Base-by-base conservation (phyloP, 2,888 invertebrate genomes). In the Idaea biselata region DNA sequence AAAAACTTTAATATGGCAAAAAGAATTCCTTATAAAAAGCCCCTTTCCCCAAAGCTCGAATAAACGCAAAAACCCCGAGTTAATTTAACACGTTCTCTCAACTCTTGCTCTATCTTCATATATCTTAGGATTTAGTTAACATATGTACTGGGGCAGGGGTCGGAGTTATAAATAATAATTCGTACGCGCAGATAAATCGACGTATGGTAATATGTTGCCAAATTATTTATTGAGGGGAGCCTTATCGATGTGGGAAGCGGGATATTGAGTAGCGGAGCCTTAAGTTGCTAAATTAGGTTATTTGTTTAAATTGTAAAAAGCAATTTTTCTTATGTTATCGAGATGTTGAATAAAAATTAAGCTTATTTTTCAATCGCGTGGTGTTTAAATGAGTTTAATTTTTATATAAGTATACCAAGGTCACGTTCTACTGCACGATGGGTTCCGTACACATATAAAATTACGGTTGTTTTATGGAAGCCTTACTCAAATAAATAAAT, bases 141-240 rank as follows among this genome's bases (percentile, higher is more conserved):
- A 88, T 89, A 89, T 85, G 88, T 86, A 88, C 85, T 82, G 80
- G 84, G 82, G 81, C 74, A 71, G 78, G 84, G 82, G 80, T 74
- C 78, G 75, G 78, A 76, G 70, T 85, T 73, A 91, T 91, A 91
- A 92, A 92, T 92, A 92, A 92, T 91, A 92, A 91, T 90, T 86
- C 87, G 76, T 76, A 79, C 79, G 83, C 25, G 25, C 25, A 91
- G 90, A 92, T 92, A 92, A 91, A 92, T 92, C 91, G 92, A 91
- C 91, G 79, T 92, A 92, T 92, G 92, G 86, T 91, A 92, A 92
- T 92, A 83, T 78, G 79, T 77, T 77, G 83, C 86, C 89, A 92
- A 91, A 92, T 92, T 91, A 92, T 92, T 92, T 92, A 92, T 89
- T 80, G 89, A 83, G 88, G 91, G 90, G 87, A 78, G 69, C 75